A percentile compares a stretch with the other conserved stretches of the same genome.
Conservation (phyloP, 1,140 invertebrate species). For the Metopolophium dirhodum region DNA sequence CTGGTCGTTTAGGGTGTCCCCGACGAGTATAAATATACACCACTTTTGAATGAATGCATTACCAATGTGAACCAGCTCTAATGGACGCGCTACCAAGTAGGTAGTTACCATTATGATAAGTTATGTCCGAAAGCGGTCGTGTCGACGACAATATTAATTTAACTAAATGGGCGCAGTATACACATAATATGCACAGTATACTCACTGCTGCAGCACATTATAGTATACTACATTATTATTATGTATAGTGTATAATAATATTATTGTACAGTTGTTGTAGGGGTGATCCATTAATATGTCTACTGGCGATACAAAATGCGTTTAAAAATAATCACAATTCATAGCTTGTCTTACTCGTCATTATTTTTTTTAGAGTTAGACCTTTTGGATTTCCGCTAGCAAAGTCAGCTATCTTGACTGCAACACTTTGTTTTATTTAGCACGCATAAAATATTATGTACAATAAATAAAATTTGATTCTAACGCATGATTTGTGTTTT, state of each 20-base stretch:
- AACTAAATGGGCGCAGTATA: slow-evolving; percentile 4
- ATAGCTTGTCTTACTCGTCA: not conserved
- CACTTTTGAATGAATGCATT: slow-evolving; percentile 39
- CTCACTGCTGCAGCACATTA: not conserved
- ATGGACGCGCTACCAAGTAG: slow-evolving; percentile 24
- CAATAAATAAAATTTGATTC: not conserved
- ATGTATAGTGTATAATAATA: not conserved
- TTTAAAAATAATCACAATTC: slow-evolving; percentile 31
- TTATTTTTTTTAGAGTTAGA: not conserved
- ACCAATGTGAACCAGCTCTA: not conserved
- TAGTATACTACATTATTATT: not conserved
- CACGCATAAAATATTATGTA: not conserved
- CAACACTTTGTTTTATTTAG: not conserved
- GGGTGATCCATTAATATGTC: slow-evolving; percentile 20
- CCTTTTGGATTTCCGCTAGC: not conserved
- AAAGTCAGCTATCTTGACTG: not conserved
- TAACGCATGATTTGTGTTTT: not conserved
- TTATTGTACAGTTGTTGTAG: not conserved
- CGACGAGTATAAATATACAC: not conserved
- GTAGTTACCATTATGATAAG: slow-evolving; percentile 42
- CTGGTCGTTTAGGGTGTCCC: not conserved
- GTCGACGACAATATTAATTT: slow-evolving; percentile 30
- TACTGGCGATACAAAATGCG: not conserved
- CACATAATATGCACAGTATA: not conserved
- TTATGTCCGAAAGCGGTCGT: slow-evolving; percentile 42